Conservation (phyloP, 1,140 invertebrate species). For the Popillia japonica region DNA sequence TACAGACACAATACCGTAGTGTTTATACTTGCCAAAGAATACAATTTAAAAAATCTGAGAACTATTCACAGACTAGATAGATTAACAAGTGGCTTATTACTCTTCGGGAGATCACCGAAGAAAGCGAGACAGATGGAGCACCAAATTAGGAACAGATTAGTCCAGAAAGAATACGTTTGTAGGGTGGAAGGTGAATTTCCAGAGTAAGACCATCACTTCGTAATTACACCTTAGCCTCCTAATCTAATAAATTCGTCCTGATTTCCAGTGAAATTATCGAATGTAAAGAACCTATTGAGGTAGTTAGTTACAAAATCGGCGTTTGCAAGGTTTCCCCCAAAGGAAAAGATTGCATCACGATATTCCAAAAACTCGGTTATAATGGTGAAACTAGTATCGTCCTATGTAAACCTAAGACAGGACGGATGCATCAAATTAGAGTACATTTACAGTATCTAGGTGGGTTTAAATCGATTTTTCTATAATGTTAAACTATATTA, state of each 20-base stretch:
- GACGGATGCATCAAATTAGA: constrained; percentile 97
- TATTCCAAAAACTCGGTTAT: constrained; percentile 87
- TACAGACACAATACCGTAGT: constrained; percentile 97
- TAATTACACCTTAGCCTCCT: neutral
- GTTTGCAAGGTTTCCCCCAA: constrained; percentile 90
- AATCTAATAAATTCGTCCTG: constrained; percentile 41
- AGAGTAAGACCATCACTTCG: constrained; percentile 72
- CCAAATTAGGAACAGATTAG: constrained; percentile 89
- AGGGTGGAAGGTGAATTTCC: constrained; percentile 97
- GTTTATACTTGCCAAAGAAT: constrained; percentile 96
- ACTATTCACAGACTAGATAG: constrained; percentile 93
- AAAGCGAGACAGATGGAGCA: constrained; percentile 93
- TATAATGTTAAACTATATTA: neutral
- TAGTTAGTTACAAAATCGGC: constrained; percentile 94
- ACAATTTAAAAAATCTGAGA: constrained; percentile 91
- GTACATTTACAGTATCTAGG: constrained; percentile 98
- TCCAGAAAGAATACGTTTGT: constrained; percentile 97
- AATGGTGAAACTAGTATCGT: constrained; percentile 92
- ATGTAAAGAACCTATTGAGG: constrained; percentile 91
- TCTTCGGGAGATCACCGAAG: constrained; percentile 92
- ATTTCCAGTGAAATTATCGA: constrained; percentile 78
- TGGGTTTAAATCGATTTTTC: constrained; percentile 57
- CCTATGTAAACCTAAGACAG: constrained; percentile 90
- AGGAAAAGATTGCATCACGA: constrained; percentile 90
- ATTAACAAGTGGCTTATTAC: constrained; percentile 91